phyloP scores from a whole-genome alignment of 2,797 vertebrate genomes.

The Sitta carolinensis region DNA sequence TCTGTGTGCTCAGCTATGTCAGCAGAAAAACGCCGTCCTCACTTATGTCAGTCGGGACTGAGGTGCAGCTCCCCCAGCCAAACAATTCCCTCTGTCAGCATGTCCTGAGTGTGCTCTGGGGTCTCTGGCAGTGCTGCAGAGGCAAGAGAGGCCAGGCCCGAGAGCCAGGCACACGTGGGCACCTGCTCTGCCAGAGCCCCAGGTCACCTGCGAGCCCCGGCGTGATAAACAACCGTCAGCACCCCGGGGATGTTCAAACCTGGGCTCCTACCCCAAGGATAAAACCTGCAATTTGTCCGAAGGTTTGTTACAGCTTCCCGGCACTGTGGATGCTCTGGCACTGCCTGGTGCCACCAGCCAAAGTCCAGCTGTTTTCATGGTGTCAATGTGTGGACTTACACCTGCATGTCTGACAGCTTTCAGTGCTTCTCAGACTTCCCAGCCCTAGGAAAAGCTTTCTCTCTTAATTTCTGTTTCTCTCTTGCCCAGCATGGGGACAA shows the following conservation, averaged over 20 bases:
- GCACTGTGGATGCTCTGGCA: accelerated
- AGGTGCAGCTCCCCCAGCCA: not conserved
- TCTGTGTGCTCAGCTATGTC: not conserved
- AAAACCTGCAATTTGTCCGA: not conserved
- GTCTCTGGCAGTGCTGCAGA: not conserved
- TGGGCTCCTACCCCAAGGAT: not conserved
- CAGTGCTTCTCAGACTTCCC: not conserved
- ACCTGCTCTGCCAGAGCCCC: not conserved
- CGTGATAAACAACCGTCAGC: accelerated
- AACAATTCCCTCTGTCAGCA: not conserved
- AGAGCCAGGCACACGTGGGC: accelerated
- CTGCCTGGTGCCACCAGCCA: too few species aligned
- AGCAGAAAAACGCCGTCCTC: conserved; percentile 2
- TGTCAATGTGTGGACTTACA: accelerated
- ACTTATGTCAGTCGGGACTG: not conserved
- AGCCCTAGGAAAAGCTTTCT: not conserved
- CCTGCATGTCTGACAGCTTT: not conserved
- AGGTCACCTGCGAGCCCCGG: not conserved
- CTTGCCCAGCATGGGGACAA: not conserved
- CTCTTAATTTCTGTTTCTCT: not conserved
- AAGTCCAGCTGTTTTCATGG: accelerated
- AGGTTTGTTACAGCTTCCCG: not conserved
- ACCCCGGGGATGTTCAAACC: accelerated
- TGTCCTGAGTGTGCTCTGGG: not conserved
- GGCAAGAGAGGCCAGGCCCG: not conserved